Evolutionary conservation across 2,888 invertebrate genomes (phyloP), one percentile per base, ranked within the genome.

Genomic region (Amiota communis): DNA sequence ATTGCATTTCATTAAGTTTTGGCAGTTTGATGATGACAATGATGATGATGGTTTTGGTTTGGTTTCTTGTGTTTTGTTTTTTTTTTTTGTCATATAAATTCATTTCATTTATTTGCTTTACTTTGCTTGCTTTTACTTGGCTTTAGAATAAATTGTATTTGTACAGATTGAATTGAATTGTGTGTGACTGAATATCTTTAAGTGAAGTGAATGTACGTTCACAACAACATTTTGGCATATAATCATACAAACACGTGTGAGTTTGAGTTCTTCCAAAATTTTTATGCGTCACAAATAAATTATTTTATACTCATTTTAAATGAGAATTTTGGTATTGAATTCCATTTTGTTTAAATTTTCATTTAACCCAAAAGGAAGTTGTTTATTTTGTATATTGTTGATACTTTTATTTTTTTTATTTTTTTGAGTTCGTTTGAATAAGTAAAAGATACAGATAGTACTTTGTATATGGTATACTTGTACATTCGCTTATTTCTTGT

Each of bases 1-100:
- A 83, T 83, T 83, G 86, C 83, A 83, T 83, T 83, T 85, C 84
- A 82, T 83, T 85, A 83, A 76, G 75, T 76, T 76, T 65, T 65
- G 67, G 67, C 67, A 53, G 67, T 68, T 36, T 36, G 36, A 36
- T 36, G 36, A 36, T 6, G 36, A 36, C 6, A 6, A 36, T 36
- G 36, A 36, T 36, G 36, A 36, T 68, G 51, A 47, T 12, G 20
- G 20, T 59, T n/a, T 59, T 51, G 15, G 13, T 2, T 8, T 15
- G 6, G n/a, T 53, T 68, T 68, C n/a, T 68, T 36, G 3, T 68
- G 0, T 53, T 53, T 11, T 23, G 6, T 61, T 51, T 71, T 59
- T 59, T 71, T 53, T 63, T 49, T 47, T 63, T n/a, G n/a, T n/a
- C n/a, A n/a, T n/a, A n/a, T n/a, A n/a, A 36, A 36, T 63, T 63